phyloP scores from a whole-genome alignment of 1,140 invertebrate species.

The fruit fly (Drosophila melanogaster) region Release_6_plus_ISO1_MT NT_033777.3:14063501-14064000 shows the following conservation, averaged over 20 bases:
- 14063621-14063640: slow-evolving; percentile 40
- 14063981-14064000: not conserved
- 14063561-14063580: slow-evolving; percentile 30
- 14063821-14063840: not conserved
- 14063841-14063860: not conserved
- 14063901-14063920: not conserved
- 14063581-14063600: slow-evolving; percentile 41
- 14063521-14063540: slow-evolving; percentile 30
- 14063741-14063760: slow-evolving; percentile 48
- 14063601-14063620: slow-evolving; percentile 44
- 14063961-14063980: not conserved
- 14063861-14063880: too few species aligned
- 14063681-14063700: slow-evolving; percentile 53
- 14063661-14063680: slow-evolving; percentile 22
- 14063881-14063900: too few species aligned
- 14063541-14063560: slow-evolving; percentile 26
- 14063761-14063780: slow-evolving; percentile 24
- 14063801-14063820: not conserved
- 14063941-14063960: not conserved
- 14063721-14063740: slow-evolving; percentile 63
- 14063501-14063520: slow-evolving; percentile 51
- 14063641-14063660: slow-evolving; percentile 41
- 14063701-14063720: slow-evolving; percentile 35
- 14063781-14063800: slow-evolving; percentile 5
- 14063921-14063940: not conserved